These are phyloP conservation scores for Endotricha flammealis DNA, from an alignment of 2,888 invertebrate species.

Conservation along the genomic window DNA sequence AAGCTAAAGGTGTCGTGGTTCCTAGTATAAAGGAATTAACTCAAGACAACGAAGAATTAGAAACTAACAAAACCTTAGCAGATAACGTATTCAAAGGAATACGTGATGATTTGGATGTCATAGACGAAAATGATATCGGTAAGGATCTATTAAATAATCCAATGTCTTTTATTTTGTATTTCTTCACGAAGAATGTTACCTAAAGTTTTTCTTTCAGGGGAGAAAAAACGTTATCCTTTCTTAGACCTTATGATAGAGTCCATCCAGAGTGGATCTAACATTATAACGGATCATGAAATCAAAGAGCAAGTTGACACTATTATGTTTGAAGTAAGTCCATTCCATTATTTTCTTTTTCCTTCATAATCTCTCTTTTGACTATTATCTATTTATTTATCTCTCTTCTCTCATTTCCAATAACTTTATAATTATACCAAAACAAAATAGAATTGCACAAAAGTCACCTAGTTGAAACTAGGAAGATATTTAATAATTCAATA, in stretches of 20 bases:
- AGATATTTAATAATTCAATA: too few species aligned
- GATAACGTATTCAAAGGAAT: conserved; percentile 80
- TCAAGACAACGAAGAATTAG: conserved; percentile 23
- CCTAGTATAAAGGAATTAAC: conserved; percentile 57
- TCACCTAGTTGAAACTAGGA: too few species aligned
- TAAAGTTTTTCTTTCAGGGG: too few species aligned
- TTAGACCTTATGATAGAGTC: conserved; percentile 91
- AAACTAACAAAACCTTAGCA: conserved; percentile 55
- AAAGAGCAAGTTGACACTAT: conserved; percentile 90
- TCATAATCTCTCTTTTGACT: too few species aligned
- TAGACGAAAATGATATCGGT: conserved; percentile 89
- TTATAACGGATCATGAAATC: conserved; percentile 85
- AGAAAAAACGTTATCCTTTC: conserved; percentile 88
- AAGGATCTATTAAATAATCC: conserved; percentile 20
- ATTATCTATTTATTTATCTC: too few species aligned
- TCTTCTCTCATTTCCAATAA: too few species aligned
- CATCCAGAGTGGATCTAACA: conserved; percentile 82
- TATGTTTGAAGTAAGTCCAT: conserved; percentile 84
- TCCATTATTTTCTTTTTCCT: too few species aligned
- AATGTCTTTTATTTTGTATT: not conserved
- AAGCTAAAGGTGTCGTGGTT: conserved; percentile 63
- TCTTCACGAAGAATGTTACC: conserved; percentile 7
- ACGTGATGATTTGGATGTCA: conserved; percentile 88
- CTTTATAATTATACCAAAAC: too few species aligned
- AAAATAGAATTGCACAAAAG: too few species aligned